Base-by-base conservation (phyloP, 2,797 vertebrate genomes). In the Girardinus metallicus region DNA sequence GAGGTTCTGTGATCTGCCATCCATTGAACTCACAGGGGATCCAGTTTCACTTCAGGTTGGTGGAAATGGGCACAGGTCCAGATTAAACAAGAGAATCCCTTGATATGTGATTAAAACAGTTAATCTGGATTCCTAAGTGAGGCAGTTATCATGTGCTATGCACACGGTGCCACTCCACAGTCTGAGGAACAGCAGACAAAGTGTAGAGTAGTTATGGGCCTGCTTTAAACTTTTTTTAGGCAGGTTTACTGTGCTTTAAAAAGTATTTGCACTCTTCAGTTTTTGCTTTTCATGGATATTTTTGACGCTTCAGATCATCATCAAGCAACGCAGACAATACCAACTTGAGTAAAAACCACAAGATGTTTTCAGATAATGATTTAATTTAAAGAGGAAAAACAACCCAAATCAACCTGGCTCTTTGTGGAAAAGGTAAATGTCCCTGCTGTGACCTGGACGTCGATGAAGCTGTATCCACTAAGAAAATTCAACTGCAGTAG, bases 1-100 rank as follows among this genome's bases (percentile, higher is more conserved):
- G 72, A 79, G 87, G 87, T 88, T 83, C 93, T 96, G 94, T 96
- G 95, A 96, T 96, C 96, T 95, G 86, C 94, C 95, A 95, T 95
- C 94, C 95, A 92, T 91, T 94, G 91, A 94, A 87, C 84, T 91
- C 88, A 77, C 80, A 94, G 84, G 86, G 94, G 95, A 92, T 92
- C 91, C 87, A 85, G 83, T 93, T 92, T 95, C 93, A 93, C 85
- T 84, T 90, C 39, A 80, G 82, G 83, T 83, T 86, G 75, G 78
- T 10, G 51, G 53, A 53, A 66, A 66, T 49, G 62, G 76, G 73
- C 18, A 47, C 47, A 77, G 78, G 76, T 39, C 73, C 72, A 68
- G 60, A 85, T 88, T 83, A 13, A 80, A 77, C 82, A 85, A 21
- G 89, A 81, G 85, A 82, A 86, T 73, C 80, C 79, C 83, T 88